These are phyloP conservation scores for Kryptopterus vitreolus DNA, from an alignment of 2,797 vertebrate species.

Conservation along the genomic window DNA sequence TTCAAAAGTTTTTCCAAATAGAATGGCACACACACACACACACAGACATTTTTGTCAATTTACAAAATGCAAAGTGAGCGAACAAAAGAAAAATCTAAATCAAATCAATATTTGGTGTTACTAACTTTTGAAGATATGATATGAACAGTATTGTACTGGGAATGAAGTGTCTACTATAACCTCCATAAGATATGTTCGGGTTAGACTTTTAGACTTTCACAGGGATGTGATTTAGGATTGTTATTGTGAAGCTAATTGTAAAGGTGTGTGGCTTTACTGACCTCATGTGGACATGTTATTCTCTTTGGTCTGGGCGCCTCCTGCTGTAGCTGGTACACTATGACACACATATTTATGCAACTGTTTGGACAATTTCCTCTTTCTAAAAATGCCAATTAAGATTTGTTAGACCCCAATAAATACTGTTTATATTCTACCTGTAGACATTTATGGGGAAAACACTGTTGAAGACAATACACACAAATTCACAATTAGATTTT, in stretches of 20 bases:
- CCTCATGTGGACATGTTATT: constrained; percentile 92
- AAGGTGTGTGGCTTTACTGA: constrained; percentile 70
- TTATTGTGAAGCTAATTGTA: constrained; percentile 13
- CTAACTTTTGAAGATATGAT: no score
- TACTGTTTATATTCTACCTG: neutral
- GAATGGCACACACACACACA: no score
- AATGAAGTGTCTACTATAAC: neutral
- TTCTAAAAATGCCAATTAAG: neutral
- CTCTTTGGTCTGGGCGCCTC: constrained; percentile 95
- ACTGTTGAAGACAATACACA: neutral
- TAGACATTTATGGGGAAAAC: neutral
- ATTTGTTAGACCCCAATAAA: neutral
- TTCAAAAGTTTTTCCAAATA: no score
- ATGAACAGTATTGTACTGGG: neutral
- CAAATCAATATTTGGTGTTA: no score
- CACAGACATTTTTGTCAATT: no score
- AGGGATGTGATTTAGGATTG: constrained; percentile 30
- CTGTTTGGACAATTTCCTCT: neutral
- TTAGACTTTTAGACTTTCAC: constrained; percentile 39
- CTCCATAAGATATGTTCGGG: constrained; percentile 7
- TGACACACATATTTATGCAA: constrained; percentile 56
- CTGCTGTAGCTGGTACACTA: constrained; percentile 98
- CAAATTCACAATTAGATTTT: no score
- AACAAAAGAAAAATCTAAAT: no score
- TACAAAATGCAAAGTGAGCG: no score